A percentile compares a stretch with the other conserved stretches of the same genome.
These are phyloP conservation scores for Heterotilapia buettikoferi DNA, from an alignment of 2,113 vertebrate genomes.

Conservation along the genomic window DNA sequence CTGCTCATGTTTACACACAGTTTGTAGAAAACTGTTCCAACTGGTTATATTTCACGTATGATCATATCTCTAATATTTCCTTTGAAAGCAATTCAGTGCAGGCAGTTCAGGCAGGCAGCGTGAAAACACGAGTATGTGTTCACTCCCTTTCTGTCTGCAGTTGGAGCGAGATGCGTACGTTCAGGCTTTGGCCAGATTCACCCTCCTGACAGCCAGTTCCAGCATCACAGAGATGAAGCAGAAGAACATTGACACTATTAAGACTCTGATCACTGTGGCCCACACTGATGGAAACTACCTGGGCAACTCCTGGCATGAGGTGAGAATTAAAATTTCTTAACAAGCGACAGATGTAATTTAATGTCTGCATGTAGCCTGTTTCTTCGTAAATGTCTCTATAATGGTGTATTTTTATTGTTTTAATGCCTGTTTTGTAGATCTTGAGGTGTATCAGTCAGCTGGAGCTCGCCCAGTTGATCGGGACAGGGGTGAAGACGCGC, in stretches of 20 bases:
- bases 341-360: neutral
- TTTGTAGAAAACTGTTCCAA: neutral
- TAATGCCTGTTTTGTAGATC: constrained; percentile 71
- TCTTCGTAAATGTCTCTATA: neutral
- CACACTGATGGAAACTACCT: constrained; percentile 98
- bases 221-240: constrained; percentile 99
- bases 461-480: constrained; percentile 93
- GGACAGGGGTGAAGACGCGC: constrained; percentile 93
- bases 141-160: constrained; percentile 58
- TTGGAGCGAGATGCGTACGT: constrained; percentile 94
- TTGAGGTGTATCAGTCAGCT: constrained; percentile 95
- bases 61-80: neutral
- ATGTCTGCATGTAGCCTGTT: neutral
- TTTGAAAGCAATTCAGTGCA: neutral
- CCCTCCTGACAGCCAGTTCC: constrained; percentile 92
- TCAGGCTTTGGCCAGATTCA: constrained; percentile 93
- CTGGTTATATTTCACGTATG: neutral
- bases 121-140: neutral
- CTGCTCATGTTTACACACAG: constrained; percentile 13
- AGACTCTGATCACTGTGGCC: constrained; percentile 95
- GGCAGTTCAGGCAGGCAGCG: neutral
- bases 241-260: constrained; percentile 98
- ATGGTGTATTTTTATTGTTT: neutral
- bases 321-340: constrained; percentile 13
- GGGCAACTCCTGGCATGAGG: constrained; percentile 97